Conservation (phyloP, 2,888 invertebrate genomes). For the Notodonta dromedarius region DNA sequence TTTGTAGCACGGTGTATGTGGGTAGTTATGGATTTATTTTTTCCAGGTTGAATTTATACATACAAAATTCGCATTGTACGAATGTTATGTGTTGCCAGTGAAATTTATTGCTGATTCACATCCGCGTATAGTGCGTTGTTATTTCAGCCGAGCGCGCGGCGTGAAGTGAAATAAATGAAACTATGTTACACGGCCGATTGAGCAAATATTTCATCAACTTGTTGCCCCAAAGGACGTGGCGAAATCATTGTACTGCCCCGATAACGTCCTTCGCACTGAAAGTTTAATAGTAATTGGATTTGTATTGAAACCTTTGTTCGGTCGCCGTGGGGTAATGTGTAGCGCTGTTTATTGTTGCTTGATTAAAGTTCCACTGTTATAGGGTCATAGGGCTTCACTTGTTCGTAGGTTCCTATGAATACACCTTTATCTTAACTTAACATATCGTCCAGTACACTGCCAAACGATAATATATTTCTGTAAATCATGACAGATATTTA, state of each 20-base stretch:
- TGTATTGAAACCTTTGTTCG: constrained; percentile 38
- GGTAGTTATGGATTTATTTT: too few relatives aligned
- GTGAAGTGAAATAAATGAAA: constrained; percentile 82
- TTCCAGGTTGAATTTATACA: too few relatives aligned
- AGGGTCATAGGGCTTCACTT: constrained; percentile 8
- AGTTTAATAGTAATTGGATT: constrained; percentile 57
- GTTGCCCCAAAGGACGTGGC: constrained; percentile 70
- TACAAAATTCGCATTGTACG: constrained; percentile 7
- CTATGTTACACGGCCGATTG: constrained; percentile 79
- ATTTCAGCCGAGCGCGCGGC: constrained; percentile 75
- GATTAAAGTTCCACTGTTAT: constrained; percentile 14
- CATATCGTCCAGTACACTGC: too few relatives aligned
- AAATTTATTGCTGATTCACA: constrained; percentile 77
- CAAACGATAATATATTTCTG: too few relatives aligned
- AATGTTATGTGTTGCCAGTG: constrained; percentile 55
- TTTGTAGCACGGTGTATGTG: too few relatives aligned
- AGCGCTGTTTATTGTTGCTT: constrained; percentile 26
- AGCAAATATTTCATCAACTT: constrained; percentile 82
- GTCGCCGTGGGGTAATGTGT: constrained; percentile 14
- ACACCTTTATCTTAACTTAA: too few relatives aligned
- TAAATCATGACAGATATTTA: too few relatives aligned
- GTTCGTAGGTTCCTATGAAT: neutral
- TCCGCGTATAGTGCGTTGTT: constrained; percentile 68
- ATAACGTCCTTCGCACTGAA: constrained; percentile 51
- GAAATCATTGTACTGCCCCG: constrained; percentile 62